A percentile compares a stretch with the other conserved stretches of the same genome.
Conservation (phyloP, 2,888 invertebrate species). For the Deilephila porcellus region DNA sequence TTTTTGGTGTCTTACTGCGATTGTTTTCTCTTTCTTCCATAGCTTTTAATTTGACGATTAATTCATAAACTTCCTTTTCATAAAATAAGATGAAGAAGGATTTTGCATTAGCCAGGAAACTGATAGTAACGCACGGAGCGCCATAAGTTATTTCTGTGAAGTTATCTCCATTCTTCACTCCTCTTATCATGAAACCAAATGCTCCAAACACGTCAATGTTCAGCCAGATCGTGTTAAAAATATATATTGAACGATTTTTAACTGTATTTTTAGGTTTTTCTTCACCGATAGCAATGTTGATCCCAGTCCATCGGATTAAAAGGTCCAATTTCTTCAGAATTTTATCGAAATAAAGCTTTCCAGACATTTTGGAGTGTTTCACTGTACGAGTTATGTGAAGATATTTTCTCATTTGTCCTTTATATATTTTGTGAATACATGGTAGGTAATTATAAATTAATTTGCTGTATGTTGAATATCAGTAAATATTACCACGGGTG, state of each 20-base stretch:
- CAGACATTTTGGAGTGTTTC: background rate
- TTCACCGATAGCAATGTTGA: background rate
- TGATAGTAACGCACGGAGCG: conserved; percentile 55
- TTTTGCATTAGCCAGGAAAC: conserved; percentile 48
- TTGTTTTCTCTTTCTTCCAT: conserved; percentile 47
- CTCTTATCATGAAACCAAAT: conserved; percentile 52
- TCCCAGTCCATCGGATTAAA: conserved; percentile 34
- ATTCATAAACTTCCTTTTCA: conserved; percentile 42
- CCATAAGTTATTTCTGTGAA: conserved; percentile 54
- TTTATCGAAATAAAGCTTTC: conserved; percentile 39
- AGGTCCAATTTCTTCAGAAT: conserved; percentile 47
- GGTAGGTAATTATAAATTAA: background rate
- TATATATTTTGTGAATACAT: background rate
- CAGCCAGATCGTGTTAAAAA: conserved; percentile 55
- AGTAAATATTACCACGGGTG: background rate
- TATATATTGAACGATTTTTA: conserved; percentile 44
- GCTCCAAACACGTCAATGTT: conserved; percentile 52
- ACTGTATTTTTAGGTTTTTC: background rate
- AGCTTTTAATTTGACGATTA: conserved; percentile 46
- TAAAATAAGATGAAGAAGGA: conserved; percentile 45
- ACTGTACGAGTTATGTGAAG: background rate
- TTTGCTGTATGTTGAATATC: background rate
- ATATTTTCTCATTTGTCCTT: background rate
- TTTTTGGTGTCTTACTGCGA: conserved; percentile 36
- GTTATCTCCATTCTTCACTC: conserved; percentile 47